Base-by-base conservation (phyloP, 2,888 invertebrate species). In the Pseudolycoriella hygida region DNA sequence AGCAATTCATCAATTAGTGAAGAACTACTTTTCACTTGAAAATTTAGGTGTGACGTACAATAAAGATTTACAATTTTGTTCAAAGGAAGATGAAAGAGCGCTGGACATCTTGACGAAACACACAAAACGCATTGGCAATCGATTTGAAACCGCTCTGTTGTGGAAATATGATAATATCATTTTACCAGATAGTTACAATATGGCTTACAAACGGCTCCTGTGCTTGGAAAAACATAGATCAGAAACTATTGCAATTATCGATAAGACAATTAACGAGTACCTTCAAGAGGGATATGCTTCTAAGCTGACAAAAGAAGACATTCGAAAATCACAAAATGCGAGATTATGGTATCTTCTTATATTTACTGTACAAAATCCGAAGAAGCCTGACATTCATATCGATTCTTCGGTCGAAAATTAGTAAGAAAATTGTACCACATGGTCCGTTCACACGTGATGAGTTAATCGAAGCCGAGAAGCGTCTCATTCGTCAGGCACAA, bases 341-440 rank as follows among this genome's bases (percentile, higher is more conserved):
- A 46, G 44, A 45, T 25, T 43, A 11, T 54, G 53, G 51, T 54
- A 50, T 45, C 41, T 54, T 17, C 54, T 54, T 4, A 53, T 54
- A 40, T 52, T 52, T 42, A 50, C 52, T 0, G 54, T 55, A 0
- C 3, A 4, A 1, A 48, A 51, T 15, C 49, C 47, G 5, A 51
- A 54, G 45, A 55, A 56, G 45, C 52, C 54, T 8, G 49, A 47
- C 0, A 56, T 25, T 6, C 25, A 8, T 25, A 25, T 25, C 8
- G 8, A 25, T 25, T 25, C 25, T 25, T 25, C 25, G 25, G 8
- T 4, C 25, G 8, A 25, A 25, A 25, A 8, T 25, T 4, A 25
- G 25, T 6, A 25, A 25, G 8, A 8, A 25, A 25, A 25, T 6
- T 25, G 25, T 25, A 8, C 25, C 25, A 25, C 25, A 25, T 8